These are phyloP conservation scores for Zygothrica quintamaculata DNA, from an alignment of 2,888 invertebrate genomes.

Conservation along the genomic window DNA sequence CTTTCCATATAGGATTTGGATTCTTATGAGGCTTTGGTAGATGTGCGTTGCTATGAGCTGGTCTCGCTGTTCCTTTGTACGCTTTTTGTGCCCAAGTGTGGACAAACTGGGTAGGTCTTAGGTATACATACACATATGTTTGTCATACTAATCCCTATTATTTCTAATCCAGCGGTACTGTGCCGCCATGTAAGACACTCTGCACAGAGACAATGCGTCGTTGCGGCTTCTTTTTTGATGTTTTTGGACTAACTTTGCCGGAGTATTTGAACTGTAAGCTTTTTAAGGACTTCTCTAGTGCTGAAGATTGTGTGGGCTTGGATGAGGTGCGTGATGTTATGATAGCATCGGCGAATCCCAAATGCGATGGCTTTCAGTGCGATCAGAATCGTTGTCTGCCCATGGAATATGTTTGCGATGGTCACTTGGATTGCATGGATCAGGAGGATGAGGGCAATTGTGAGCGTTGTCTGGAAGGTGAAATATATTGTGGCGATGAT, in stretches of 20 bases:
- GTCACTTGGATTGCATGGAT: conserved; percentile 93
- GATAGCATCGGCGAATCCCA: conserved; percentile 89
- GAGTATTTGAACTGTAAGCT: conserved; percentile 92
- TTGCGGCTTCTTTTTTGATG: conserved; percentile 93
- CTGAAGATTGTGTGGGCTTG: conserved; percentile 91
- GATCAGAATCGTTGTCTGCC: conserved; percentile 92
- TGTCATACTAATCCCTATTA: background rate
- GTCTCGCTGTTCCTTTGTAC: conserved; percentile 93
- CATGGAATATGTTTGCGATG: conserved; percentile 93
- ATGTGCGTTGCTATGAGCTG: conserved; percentile 93
- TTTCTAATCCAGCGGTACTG: conserved; percentile 86
- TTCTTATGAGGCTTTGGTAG: conserved; percentile 92
- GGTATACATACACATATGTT: no score
- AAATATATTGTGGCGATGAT: conserved; percentile 92
- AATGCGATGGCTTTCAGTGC: conserved; percentile 91
- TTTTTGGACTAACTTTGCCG: conserved; percentile 91
- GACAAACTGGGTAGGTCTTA: conserved; percentile 84
- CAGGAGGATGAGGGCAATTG: conserved; percentile 92
- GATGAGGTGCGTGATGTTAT: conserved; percentile 90
- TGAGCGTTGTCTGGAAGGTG: conserved; percentile 89
- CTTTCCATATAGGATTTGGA: conserved; percentile 89
- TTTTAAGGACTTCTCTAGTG: conserved; percentile 91
- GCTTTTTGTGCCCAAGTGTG: conserved; percentile 93
- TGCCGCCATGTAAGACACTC: conserved; percentile 91
- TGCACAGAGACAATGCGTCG: conserved; percentile 93